Base-by-base conservation (phyloP, 1,140 invertebrate species). In the Liolophura sinensis region DNA sequence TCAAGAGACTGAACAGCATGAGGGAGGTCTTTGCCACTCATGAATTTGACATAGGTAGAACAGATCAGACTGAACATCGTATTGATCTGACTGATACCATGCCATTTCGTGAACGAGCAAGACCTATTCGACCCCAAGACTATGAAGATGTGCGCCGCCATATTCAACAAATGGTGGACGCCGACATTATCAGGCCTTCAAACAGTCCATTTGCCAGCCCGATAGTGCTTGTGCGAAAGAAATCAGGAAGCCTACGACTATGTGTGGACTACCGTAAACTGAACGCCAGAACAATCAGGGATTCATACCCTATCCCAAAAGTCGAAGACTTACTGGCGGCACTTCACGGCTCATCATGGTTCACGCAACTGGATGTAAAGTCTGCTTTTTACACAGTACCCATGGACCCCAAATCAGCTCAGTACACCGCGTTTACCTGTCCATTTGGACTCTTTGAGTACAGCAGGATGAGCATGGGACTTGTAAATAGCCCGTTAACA, bases 231-330 rank as follows among this genome's bases (percentile, higher is more conserved):
- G 70, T 75, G 1, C 88, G 88, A 62, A 90, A 90, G 65, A 86
- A 86, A 48, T 76, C 87, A 78, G 78, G 84, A 56, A 59, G 75
- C 50, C 60, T 76, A 31, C 71, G 83, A 64, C 66, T 87, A 65
- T 86, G 81, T 69, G 69, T 87, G 0, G 85, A 88, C 74, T 88
- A 80, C 72, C 48, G 86, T 49, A 52, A 61, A 27, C 50, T 89
- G 11, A 89, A 88, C 73, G 7, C 6, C 62, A 73, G 72, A n/a
- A n/a, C n/a, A n/a, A n/a, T 75, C 0, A 69, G 74, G 51, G 86
- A 88, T 73, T 75, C 69, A 27, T 89, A 84, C 68, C 88, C 88
- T 71, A 62, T 88, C 1, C 87, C 86, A 0, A 57, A 72, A 6
- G 86, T 88, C 40, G 81, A 87, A 24, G 83, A 87, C 15, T 74